phyloP scores from a whole-genome alignment of 2,797 vertebrate genomes.

The Cyclura pinguis region DNA sequence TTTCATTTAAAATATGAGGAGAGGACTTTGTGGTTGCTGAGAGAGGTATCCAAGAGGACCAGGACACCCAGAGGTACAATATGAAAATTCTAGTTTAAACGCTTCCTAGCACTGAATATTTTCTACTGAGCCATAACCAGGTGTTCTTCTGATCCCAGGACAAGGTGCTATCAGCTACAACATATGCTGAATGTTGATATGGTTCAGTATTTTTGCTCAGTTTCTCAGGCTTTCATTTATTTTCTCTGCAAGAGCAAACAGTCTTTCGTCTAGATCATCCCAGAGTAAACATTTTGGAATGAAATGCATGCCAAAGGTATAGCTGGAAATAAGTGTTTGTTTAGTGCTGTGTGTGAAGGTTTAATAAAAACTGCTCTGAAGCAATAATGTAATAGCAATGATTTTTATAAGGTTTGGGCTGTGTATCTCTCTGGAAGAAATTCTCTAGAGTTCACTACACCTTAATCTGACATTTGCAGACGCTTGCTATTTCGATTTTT shows the following conservation, averaged over 20 bases:
- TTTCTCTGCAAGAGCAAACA: background rate
- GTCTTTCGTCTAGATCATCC: conserved; percentile 3
- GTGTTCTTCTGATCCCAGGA: background rate
- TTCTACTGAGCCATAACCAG: background rate
- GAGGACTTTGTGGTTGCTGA: too few species aligned
- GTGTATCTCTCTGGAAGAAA: background rate
- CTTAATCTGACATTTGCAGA: background rate
- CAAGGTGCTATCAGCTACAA: background rate
- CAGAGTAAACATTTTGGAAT: conserved; percentile 2
- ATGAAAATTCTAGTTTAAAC: background rate
- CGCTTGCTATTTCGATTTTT: background rate
- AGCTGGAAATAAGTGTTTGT: conserved; percentile 1
- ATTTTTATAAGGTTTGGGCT: background rate
- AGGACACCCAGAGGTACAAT: too few species aligned
- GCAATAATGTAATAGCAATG: background rate
- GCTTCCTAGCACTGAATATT: background rate
- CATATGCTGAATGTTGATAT: background rate
- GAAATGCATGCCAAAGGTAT: background rate
- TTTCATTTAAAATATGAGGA: too few species aligned
- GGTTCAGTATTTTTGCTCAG: background rate
- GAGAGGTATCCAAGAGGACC: too few species aligned
- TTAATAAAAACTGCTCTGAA: background rate
- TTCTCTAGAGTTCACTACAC: background rate
- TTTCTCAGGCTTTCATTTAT: background rate
- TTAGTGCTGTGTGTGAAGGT: background rate